These are phyloP conservation scores for Neomicropteryx cornuta DNA, from an alignment of 1,140 invertebrate species.

Conservation along the genomic window DNA sequence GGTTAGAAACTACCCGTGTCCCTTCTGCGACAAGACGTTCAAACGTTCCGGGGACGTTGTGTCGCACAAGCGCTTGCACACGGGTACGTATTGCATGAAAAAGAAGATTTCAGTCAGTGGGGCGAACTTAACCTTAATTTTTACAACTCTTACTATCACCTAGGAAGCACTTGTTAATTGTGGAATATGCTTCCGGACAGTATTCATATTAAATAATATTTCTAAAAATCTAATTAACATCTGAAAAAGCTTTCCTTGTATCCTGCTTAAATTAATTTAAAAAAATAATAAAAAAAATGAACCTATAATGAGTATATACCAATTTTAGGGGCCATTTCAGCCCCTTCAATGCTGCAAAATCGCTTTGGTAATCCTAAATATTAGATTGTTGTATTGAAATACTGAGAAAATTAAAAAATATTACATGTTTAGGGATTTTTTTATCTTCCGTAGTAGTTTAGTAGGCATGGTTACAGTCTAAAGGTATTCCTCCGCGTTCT, in stretches of 20 bases:
- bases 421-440: neutral
- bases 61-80: conserved; percentile 22
- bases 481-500: neutral
- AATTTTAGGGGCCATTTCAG: too few species aligned
- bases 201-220: neutral
- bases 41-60: conserved; percentile 32
- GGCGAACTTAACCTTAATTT: conserved; percentile 1
- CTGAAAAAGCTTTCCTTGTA: too few species aligned
- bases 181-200: neutral
- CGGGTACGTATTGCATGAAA: too few species aligned
- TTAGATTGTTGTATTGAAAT: too few species aligned
- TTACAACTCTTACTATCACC: neutral
- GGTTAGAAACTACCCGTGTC: conserved; percentile 45
- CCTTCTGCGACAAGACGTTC: conserved; percentile 46
- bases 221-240: neutral
- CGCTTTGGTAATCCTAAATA: too few species aligned
- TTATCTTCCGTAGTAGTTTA: neutral
- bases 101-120: conserved; percentile 17
- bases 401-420: neutral
- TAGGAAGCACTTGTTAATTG: neutral
- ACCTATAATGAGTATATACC: too few species aligned
- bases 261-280: too few species aligned
- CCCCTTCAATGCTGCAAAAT: too few species aligned
- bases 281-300: too few species aligned
- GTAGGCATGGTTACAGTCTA: neutral